A percentile compares a stretch with the other conserved stretches of the same genome.
Conservation (phyloP, 2,113 vertebrate species). For the Podarcis muralis region DNA sequence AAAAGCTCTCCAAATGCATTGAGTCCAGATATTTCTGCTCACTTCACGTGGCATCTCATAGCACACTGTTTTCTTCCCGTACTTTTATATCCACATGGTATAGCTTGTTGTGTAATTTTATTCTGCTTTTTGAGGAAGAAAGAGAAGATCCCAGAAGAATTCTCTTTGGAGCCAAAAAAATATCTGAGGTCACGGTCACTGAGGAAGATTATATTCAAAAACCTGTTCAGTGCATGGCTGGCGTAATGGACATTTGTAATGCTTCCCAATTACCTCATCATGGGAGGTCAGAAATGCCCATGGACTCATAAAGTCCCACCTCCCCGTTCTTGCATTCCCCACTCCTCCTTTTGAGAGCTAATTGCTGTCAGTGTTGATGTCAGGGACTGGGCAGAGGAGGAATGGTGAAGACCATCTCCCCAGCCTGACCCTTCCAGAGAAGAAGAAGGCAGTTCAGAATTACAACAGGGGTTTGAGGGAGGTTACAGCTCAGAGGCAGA, state of each 20-base stretch:
- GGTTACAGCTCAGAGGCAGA: too few species aligned
- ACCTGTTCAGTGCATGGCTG: not conserved
- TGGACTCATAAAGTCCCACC: not conserved
- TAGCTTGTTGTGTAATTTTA: not conserved
- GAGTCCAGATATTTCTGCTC: not conserved
- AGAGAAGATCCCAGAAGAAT: not conserved
- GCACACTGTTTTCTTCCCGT: not conserved
- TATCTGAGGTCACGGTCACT: not conserved
- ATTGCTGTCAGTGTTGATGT: not conserved
- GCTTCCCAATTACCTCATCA: too few species aligned
- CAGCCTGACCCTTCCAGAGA: too few species aligned
- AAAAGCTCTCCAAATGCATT: not conserved
- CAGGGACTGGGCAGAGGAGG: too few species aligned
- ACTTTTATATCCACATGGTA: not conserved
- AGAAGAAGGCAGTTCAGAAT: too few species aligned
- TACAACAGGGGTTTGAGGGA: too few species aligned
- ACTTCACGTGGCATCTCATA: not conserved
- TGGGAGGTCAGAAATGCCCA: not conserved
- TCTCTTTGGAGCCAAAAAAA: not conserved
- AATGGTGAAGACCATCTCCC: too few species aligned
- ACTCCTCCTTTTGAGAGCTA: not conserved
- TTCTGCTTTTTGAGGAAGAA: not conserved
- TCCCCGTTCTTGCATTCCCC: not conserved
- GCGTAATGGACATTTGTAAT: not conserved
- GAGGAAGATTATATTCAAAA: not conserved